A percentile compares a stretch with the other conserved stretches of the same genome.
These are phyloP conservation scores for Megastigmus dorsalis DNA, from an alignment of 2,888 invertebrate genomes.

Conservation along the genomic window DNA sequence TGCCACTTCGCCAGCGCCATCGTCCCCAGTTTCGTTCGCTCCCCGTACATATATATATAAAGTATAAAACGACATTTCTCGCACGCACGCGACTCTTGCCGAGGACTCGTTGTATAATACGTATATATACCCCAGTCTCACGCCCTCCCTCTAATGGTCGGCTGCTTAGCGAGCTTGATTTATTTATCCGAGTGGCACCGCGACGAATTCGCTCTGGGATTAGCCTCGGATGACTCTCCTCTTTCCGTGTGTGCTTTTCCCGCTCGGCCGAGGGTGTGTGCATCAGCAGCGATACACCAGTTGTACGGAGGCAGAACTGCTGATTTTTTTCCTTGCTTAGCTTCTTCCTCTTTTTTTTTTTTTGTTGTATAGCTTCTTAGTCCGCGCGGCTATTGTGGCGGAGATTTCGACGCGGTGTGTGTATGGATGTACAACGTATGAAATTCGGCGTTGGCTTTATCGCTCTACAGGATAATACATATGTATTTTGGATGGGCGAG, in stretches of 20 bases:
- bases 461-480: not conserved
- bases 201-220: slow-evolving; percentile 71
- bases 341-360: not conserved
- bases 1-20: no score
- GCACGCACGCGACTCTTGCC: slow-evolving; percentile 15
- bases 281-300: not conserved
- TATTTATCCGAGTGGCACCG: slow-evolving; percentile 72
- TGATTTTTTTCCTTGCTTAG: not conserved
- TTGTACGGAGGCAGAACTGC: no score
- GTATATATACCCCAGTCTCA: not conserved
- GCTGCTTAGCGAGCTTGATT: slow-evolving; percentile 73
- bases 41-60: not conserved
- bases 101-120: no score
- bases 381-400: not conserved
- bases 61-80: slow-evolving; percentile 38
- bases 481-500: not conserved
- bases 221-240: slow-evolving; percentile 55
- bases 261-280: slow-evolving; percentile 26
- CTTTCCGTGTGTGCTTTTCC: slow-evolving; percentile 63
- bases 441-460: not conserved
- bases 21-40: no score
- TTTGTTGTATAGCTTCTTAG: not conserved
- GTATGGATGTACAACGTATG: not conserved
- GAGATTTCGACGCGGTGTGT: no score
- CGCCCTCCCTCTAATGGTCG: slow-evolving; percentile 63